Evolutionary conservation across 2,113 vertebrate species (phyloP), one percentile per base, ranked within the genome.

Genomic region (Cyphomyrus plagiostoma): DNA sequence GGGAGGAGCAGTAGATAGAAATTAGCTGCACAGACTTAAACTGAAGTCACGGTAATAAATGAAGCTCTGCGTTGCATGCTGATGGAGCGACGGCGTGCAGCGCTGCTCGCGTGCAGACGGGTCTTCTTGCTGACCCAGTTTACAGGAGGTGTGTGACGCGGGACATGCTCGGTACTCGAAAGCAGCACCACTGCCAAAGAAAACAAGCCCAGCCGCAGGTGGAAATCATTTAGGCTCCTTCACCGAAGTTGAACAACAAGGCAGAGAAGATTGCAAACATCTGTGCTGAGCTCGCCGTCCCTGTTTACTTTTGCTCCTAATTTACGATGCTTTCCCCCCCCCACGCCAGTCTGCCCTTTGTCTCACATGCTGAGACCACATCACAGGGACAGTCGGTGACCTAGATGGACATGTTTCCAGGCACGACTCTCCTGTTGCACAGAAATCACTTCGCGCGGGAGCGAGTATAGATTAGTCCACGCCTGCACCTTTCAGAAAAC

Each of bases 231-330:
- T 91, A 70, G 91, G 92, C 91, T 90, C 66, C 88, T 89, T 90
- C n/a, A 91, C 42, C n/a, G 19, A 92, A 91, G 89, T 62, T 56
- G 90, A 74, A 89, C 70, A 53, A 87, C 48, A 58, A 70, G 74
- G n/a, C 26, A 88, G 90, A 89, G 84, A 94, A 93, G 94, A 95
- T 95, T 90, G 89, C 82, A 91, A 95, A 92, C 95, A 96, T 94
- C 92, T 95, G 95, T 92, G 89, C 83, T 45, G 90, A 90, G 83
- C 83, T 88, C 39, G 13, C 92, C 88, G 84, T 50, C 88, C 74
- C 74, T 52, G 86, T 92, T 91, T 92, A 89, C 42, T 89, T 90
- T 93, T 83, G 21, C 35, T 89, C 93, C 91, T 92, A 89, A 84
- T 87, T 90, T 92, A 88, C 80, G 58, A 70, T 30, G n/a, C 62